Conservation (phyloP, 2,888 invertebrate genomes). For the Coelopa pilipes region DNA sequence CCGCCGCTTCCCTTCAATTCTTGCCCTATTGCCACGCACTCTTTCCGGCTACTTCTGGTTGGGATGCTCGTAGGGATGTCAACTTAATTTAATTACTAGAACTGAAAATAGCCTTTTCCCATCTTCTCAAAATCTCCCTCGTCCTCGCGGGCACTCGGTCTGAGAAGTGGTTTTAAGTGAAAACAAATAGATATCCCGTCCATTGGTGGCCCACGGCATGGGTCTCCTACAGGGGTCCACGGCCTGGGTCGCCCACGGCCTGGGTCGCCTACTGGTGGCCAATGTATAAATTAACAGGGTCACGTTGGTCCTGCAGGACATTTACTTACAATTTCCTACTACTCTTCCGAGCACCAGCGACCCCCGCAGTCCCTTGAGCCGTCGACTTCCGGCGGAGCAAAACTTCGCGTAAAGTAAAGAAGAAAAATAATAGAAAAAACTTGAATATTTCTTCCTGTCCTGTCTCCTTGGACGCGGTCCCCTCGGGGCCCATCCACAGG, state of each 20-base stretch:
- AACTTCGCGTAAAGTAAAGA: too few relatives aligned
- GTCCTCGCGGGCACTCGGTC: too few relatives aligned
- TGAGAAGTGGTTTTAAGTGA: conserved; percentile 24
- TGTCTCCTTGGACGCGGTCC: too few relatives aligned
- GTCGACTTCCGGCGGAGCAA: too few relatives aligned
- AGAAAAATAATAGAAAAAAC: too few relatives aligned
- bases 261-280: neutral
- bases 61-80: conserved; percentile 2
- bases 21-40: neutral
- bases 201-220: too few relatives aligned
- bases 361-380: too few relatives aligned
- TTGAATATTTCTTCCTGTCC: too few relatives aligned
- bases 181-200: conserved; percentile 24
- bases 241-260: too few relatives aligned
- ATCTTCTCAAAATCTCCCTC: neutral
- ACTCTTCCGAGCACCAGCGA: neutral
- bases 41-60: neutral
- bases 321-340: neutral
- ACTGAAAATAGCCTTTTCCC: conserved; percentile 9
- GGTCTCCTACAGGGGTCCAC: too few relatives aligned
- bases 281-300: conserved; percentile 33
- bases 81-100: conserved; percentile 30
- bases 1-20: neutral
- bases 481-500: too few relatives aligned
- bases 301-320: conserved; percentile 27